Percentiles rank a stretch among this genome's conserved stretches.
Evolutionary conservation across 2,888 invertebrate species (phyloP).

Genomic region (Anthophora plumipes): DNA sequence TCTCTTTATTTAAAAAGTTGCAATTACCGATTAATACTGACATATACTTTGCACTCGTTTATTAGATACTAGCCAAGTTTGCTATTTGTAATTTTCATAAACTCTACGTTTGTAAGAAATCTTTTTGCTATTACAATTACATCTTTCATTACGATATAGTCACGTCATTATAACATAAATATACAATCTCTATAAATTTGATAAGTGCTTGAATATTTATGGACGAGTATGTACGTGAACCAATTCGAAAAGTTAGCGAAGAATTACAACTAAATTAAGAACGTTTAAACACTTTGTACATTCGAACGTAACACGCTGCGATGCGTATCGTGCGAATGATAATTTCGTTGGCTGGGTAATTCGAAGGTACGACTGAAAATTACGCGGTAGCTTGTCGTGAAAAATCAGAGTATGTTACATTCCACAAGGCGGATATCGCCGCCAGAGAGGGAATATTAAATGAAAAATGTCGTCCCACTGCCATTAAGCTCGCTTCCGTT

Average conservation of each 20-base stretch:
- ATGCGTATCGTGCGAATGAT: neutral
- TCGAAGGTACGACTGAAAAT: neutral
- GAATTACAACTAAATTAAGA: no score
- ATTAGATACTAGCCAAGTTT: constrained; percentile 31
- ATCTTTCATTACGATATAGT: no score
- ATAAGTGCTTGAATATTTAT: no score
- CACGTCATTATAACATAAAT: no score
- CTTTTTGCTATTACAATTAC: no score
- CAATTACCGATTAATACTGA: constrained; percentile 43
- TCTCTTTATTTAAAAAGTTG: constrained; percentile 53
- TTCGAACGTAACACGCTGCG: no score
- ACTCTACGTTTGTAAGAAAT: constrained; percentile 14
- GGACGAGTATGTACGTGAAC: no score
- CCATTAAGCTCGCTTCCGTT: constrained; percentile 55
- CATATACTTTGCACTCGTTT: constrained; percentile 27
- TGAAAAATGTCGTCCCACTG: constrained; percentile 35
- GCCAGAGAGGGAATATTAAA: constrained; percentile 47
- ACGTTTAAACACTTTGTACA: no score
- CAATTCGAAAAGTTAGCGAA: no score
- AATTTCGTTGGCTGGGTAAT: constrained; percentile 12
- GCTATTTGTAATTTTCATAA: constrained; percentile 41
- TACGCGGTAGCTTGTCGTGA: neutral
- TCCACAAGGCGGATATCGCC: constrained; percentile 13
- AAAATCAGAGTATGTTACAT: constrained; percentile 10
- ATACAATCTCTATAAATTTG: no score